phyloP scores from a whole-genome alignment of 2,888 invertebrate genomes.

The Acanthococcus lagerstroemiae region DNA sequence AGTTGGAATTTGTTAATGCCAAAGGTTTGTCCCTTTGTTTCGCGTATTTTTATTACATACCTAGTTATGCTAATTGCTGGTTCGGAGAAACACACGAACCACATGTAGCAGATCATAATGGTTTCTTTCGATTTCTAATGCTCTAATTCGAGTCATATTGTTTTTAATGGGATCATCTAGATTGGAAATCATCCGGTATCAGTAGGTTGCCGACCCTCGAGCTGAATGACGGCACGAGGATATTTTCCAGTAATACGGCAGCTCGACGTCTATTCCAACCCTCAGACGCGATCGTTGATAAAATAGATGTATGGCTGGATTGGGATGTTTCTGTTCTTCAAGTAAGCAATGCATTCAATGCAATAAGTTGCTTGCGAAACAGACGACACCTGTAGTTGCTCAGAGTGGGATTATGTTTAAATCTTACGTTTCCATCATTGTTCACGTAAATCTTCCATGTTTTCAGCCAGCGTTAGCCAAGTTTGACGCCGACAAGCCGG shows the following conservation, averaged over 20 bases:
- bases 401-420: background rate
- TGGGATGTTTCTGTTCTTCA: conserved; percentile 43
- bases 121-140: conserved; percentile 34
- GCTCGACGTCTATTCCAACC: conserved; percentile 54
- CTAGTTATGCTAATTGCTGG: too few species aligned
- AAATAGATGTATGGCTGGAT: conserved; percentile 43
- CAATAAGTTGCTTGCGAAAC: background rate
- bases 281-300: conserved; percentile 36
- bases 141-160: conserved; percentile 27
- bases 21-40: conserved; percentile 43
- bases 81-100: too few species aligned
- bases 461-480: conserved; percentile 12
- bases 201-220: conserved; percentile 54
- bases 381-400: background rate
- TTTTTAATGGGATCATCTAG: background rate
- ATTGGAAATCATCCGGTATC: background rate
- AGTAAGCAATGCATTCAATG: conserved; percentile 40
- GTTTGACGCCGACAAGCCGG: background rate
- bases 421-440: too few species aligned
- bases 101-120: too few species aligned
- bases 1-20: conserved; percentile 50
- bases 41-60: background rate
- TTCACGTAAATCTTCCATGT: too few species aligned
- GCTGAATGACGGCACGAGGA: conserved; percentile 49
- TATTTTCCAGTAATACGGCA: conserved; percentile 65